These are phyloP conservation scores for Rhinella marina DNA, from an alignment of 2,797 vertebrate genomes.

Conservation along the genomic window DNA sequence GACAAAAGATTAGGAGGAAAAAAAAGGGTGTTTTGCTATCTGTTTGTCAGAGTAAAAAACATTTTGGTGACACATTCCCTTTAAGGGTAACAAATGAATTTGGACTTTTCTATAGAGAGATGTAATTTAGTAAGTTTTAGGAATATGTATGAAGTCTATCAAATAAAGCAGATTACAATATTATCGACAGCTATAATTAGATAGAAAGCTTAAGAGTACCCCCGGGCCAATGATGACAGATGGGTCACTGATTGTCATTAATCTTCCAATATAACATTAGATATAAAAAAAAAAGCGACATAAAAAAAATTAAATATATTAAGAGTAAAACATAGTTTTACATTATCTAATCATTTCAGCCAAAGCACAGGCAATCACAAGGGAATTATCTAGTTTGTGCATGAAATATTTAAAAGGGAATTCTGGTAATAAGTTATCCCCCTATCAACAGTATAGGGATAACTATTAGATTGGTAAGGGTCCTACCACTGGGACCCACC, in stretches of 20 bases:
- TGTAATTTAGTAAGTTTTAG: neutral
- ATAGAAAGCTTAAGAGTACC: neutral
- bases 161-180: neutral
- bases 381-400: neutral
- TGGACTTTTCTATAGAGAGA: no score
- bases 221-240: neutral
- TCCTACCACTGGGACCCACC: no score
- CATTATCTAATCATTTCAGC: neutral
- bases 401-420: neutral
- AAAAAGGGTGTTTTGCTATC: no score
- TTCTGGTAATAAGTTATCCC: no score
- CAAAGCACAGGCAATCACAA: neutral
- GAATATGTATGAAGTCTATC: neutral
- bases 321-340: neutral
- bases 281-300: neutral
- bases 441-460: no score
- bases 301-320: neutral
- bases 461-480: no score
- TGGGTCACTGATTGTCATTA: neutral
- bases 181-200: conserved; percentile 1
- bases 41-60: no score
- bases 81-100: no score
- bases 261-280: neutral
- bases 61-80: no score
- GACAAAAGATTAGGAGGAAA: no score